Conservation (phyloP, 2,797 vertebrate genomes). For the Notoglanidium macrostoma region DNA sequence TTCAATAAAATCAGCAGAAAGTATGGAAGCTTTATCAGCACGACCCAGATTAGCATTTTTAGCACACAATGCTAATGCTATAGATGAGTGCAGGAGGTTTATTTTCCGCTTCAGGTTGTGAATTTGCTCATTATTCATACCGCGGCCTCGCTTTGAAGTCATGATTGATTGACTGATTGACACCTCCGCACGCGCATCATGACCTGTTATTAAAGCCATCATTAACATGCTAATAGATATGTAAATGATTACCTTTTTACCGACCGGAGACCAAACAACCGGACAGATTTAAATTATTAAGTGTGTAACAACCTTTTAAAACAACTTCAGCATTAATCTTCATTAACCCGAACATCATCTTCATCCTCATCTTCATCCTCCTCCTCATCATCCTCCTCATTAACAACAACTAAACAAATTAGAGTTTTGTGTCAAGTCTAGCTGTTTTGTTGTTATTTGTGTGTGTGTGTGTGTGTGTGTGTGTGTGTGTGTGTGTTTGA, state of each 20-base stretch:
- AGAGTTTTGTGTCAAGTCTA: not conserved
- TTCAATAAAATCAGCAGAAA: not conserved
- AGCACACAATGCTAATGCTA: not conserved
- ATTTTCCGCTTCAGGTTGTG: not conserved
- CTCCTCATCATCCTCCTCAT: too few relatives aligned
- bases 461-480: too few relatives aligned
- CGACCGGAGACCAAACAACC: not conserved
- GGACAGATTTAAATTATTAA: too few relatives aligned
- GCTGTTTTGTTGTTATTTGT: not conserved
- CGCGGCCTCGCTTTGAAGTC: not conserved
- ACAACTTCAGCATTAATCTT: too few relatives aligned
- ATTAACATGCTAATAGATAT: not conserved
- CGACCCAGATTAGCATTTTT: not conserved
- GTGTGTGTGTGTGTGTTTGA: not conserved
- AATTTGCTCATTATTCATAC: not conserved
- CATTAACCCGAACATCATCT: too few relatives aligned
- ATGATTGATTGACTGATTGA: conserved; percentile 5
- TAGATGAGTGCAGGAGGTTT: not conserved
- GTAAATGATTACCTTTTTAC: not conserved
- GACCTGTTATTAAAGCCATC: not conserved
- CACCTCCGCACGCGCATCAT: too few relatives aligned
- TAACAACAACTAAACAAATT: too few relatives aligned
- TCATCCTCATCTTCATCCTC: too few relatives aligned
- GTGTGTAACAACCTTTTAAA: too few relatives aligned
- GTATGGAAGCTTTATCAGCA: not conserved